Evolutionary conservation across 2,797 vertebrate species (phyloP).

Genomic region (Crenuchus spilurus): DNA sequence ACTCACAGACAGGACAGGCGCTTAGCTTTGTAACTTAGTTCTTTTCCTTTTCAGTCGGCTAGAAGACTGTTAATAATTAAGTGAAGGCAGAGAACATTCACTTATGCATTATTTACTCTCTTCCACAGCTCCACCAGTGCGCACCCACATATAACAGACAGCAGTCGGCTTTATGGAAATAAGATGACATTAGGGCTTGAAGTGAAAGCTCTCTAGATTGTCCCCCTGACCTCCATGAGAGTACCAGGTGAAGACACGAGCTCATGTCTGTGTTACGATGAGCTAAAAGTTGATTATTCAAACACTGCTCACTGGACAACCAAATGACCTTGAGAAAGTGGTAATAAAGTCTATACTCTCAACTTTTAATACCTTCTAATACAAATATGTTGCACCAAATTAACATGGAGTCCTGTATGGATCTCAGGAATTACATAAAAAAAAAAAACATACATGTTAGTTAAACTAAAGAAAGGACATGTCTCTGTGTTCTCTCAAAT

Average conservation of each 20-base stretch:
- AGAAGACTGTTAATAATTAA: conserved; percentile 14
- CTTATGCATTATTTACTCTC: conserved; percentile 10
- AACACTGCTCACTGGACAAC: conserved; percentile 13
- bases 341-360: no score
- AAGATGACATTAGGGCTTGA: background rate
- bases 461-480: no score
- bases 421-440: no score
- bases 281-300: background rate
- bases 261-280: background rate
- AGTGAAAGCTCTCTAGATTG: background rate
- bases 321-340: conserved; percentile 21
- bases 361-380: no score
- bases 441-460: no score
- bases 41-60: conserved; percentile 3
- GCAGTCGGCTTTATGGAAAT: background rate
- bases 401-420: no score
- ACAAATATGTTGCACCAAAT: no score
- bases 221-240: background rate
- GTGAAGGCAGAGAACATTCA: background rate
- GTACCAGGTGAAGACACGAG: conserved; percentile 5
- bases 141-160: background rate
- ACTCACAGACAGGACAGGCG: background rate
- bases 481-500: no score
- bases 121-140: background rate
- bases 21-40: background rate